Percentiles rank a stretch among this genome's conserved stretches.
Conservation (phyloP, 1,140 invertebrate genomes). For the Elymnias hypermnestra region DNA sequence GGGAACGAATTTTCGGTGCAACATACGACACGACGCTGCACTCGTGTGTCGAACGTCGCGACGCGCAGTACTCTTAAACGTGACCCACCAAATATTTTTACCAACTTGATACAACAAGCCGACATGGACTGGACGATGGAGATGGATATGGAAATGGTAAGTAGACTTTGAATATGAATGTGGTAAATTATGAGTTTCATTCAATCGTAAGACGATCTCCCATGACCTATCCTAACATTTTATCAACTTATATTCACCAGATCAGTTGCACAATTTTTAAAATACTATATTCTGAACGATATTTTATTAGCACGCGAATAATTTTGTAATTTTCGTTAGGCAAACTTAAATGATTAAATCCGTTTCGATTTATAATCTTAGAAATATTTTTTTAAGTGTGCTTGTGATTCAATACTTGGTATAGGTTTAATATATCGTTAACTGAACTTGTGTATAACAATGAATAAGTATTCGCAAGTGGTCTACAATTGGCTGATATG, state of each 20-base stretch:
- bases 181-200: constrained; percentile 9
- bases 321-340: too few relatives aligned
- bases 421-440: too few relatives aligned
- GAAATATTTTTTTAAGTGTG: not conserved
- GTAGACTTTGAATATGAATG: constrained; percentile 40
- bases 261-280: constrained; percentile 31
- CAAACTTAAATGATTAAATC: too few relatives aligned
- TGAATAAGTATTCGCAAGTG: constrained; percentile 29
- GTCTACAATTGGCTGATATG: constrained; percentile 31
- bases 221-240: constrained; percentile 71
- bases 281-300: not conserved
- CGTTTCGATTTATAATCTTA: not conserved
- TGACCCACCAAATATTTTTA: constrained; percentile 42
- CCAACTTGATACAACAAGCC: constrained; percentile 39
- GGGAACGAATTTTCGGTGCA: constrained; percentile 73
- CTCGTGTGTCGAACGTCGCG: constrained; percentile 68
- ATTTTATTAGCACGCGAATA: too few relatives aligned
- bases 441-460: constrained; percentile 7
- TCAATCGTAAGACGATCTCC: constrained; percentile 22
- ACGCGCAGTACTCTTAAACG: constrained; percentile 59
- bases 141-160: constrained; percentile 61
- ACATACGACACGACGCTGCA: constrained; percentile 66
- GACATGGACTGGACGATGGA: constrained; percentile 68
- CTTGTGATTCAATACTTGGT: too few relatives aligned
- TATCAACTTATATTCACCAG: constrained; percentile 32